A percentile compares a stretch with the other conserved stretches of the same genome.
Conservation (phyloP, 2,888 invertebrate genomes). For the Alentia gelatinosa region DNA sequence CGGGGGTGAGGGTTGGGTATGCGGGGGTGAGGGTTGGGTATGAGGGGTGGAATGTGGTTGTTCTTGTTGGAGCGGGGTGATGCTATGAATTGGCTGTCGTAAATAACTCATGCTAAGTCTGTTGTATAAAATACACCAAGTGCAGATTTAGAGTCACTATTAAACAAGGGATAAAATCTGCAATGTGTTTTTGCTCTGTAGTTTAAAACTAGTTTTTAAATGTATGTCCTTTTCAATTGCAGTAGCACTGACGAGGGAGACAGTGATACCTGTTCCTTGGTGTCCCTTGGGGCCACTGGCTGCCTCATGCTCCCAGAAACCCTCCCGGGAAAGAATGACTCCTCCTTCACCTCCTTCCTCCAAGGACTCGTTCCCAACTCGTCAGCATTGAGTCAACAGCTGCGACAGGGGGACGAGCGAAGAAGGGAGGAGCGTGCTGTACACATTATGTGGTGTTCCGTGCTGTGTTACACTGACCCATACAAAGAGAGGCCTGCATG, state of each 20-base stretch:
- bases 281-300: neutral
- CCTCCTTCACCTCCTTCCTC: conserved; percentile 58
- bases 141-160: too few relatives aligned
- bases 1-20: too few relatives aligned
- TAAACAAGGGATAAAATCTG: too few relatives aligned
- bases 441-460: conserved; percentile 76
- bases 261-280: conserved; percentile 13
- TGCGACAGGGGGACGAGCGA: conserved; percentile 51
- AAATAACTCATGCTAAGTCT: too few relatives aligned
- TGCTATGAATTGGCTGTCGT: too few relatives aligned
- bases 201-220: too few relatives aligned
- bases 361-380: conserved; percentile 60
- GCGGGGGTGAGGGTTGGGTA: too few relatives aligned
- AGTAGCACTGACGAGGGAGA: conserved; percentile 23
- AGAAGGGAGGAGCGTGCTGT: conserved; percentile 65
- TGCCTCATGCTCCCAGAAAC: conserved; percentile 65
- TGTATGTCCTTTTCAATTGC: neutral
- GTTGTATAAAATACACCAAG: too few relatives aligned
- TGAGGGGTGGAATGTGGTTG: too few relatives aligned
- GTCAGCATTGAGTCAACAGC: neutral
- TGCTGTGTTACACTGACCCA: conserved; percentile 67
- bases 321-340: conserved; percentile 62
- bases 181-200: too few relatives aligned
- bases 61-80: too few relatives aligned
- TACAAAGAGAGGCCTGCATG: conserved; percentile 70